phyloP scores from a whole-genome alignment of 2,113 vertebrate species.

The Scytalopus superciliaris region DNA sequence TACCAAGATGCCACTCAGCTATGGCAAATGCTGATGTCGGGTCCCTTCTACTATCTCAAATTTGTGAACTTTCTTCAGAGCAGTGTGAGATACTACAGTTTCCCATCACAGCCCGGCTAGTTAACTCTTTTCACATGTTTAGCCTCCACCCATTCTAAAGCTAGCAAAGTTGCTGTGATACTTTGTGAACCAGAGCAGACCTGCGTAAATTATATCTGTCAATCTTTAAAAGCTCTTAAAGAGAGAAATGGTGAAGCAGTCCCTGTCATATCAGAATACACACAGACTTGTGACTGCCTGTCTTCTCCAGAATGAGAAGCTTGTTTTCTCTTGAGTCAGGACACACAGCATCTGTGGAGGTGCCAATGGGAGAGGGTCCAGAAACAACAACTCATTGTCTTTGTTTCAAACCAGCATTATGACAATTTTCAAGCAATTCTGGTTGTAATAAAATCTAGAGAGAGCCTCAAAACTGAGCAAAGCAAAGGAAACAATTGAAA shows the following conservation, averaged over 20 bases:
- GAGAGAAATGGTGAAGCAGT: background rate
- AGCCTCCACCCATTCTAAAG: background rate
- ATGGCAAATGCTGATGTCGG: background rate
- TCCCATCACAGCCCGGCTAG: background rate
- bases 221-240: background rate
- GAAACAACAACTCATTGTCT: background rate
- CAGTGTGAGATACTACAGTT: background rate
- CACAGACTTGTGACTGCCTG: rapidly evolving
- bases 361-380: background rate
- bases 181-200: background rate
- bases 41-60: background rate
- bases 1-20: background rate
- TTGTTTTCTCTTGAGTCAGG: background rate
- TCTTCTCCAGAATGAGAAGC: background rate
- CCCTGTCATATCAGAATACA: background rate
- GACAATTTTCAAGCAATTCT: background rate
- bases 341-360: background rate
- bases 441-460: background rate
- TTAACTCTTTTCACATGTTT: background rate
- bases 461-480: background rate
- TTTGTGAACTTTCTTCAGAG: background rate
- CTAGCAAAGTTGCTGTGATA: background rate
- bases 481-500: background rate
- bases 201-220: background rate
- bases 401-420: background rate